These are phyloP conservation scores for Alloscopus bannaensis DNA, from an alignment of 2,888 invertebrate species.

Conservation along the genomic window DNA sequence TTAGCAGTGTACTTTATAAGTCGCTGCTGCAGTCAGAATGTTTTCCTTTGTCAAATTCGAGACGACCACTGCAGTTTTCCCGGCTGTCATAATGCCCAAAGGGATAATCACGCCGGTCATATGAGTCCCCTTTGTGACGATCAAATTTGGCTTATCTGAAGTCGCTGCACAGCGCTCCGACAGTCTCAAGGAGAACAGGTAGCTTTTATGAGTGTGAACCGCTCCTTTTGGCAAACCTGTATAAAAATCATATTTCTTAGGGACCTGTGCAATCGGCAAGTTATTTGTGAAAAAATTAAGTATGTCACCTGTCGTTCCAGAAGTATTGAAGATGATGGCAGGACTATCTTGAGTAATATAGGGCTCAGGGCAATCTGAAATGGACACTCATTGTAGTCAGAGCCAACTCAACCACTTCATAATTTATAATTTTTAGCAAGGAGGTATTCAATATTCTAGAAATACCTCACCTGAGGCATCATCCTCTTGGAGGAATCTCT, in stretches of 20 bases:
- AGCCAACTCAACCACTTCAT: not conserved
- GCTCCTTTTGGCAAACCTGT: conserved; percentile 62
- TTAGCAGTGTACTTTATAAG: conserved; percentile 59
- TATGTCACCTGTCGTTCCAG: conserved; percentile 66
- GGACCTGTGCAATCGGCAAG: conserved; percentile 51
- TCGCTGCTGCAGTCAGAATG: conserved; percentile 63
- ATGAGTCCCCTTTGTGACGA: conserved; percentile 67
- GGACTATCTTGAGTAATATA: conserved; percentile 45
- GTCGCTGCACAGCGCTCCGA: conserved; percentile 18
- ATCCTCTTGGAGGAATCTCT: conserved; percentile 32
- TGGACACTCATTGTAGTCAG: conserved; percentile 49
- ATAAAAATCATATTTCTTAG: conserved; percentile 55
- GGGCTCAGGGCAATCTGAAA: conserved; percentile 43
- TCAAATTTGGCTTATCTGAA: conserved; percentile 7
- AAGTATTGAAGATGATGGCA: conserved; percentile 67
- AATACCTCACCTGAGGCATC: conserved; percentile 26
- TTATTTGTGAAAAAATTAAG: not conserved
- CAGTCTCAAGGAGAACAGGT: conserved; percentile 25
- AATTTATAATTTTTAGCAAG: not conserved
- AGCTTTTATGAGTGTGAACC: conserved; percentile 63
- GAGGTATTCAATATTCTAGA: not conserved
- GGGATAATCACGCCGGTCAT: conserved; percentile 56
- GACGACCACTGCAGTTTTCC: conserved; percentile 52
- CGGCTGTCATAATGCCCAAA: conserved; percentile 27
- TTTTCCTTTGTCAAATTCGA: conserved; percentile 56